Evolutionary conservation across 1,140 invertebrate genomes (phyloP).

Genomic region (Cotesia chilonis): DNA sequence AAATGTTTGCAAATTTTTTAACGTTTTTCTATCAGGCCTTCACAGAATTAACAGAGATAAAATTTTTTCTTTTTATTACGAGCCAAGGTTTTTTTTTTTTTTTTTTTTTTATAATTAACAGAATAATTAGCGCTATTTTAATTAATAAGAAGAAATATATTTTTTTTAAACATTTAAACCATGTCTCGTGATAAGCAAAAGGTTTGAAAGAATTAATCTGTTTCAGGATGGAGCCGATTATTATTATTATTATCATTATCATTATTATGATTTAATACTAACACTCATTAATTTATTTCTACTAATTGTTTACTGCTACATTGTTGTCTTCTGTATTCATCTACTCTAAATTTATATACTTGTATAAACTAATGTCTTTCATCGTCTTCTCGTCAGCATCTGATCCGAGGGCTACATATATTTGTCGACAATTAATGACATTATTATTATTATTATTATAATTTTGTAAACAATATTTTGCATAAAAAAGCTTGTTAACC

Average conservation of each 20-base stretch:
- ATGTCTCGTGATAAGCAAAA: constrained; percentile 33
- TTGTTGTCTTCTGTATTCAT: constrained; percentile 32
- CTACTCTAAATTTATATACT: constrained; percentile 32
- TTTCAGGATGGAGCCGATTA: constrained; percentile 63
- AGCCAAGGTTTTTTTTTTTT: constrained; percentile 22
- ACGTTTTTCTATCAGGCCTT: constrained; percentile 1
- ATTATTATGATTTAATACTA: constrained; percentile 15
- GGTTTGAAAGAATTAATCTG: constrained; percentile 53
- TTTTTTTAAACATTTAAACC: constrained; percentile 3
- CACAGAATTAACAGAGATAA: constrained; percentile 11
- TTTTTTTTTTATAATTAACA: background rate
- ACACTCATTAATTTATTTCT: constrained; percentile 33
- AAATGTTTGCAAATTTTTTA: constrained; percentile 21
- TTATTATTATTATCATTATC: constrained; percentile 36
- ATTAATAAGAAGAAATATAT: background rate
- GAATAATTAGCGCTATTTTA: background rate
- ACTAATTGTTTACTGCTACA: constrained; percentile 42
- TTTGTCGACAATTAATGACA: background rate
- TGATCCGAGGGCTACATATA: constrained; percentile 19
- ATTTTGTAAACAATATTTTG: too few relatives aligned
- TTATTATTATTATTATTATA: too few relatives aligned
- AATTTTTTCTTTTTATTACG: constrained; percentile 34
- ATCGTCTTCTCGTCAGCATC: constrained; percentile 29
- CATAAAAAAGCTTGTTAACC: background rate
- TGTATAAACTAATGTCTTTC: constrained; percentile 32